Base-by-base conservation (phyloP, 2,113 vertebrate genomes). In the Solea senegalensis region DNA sequence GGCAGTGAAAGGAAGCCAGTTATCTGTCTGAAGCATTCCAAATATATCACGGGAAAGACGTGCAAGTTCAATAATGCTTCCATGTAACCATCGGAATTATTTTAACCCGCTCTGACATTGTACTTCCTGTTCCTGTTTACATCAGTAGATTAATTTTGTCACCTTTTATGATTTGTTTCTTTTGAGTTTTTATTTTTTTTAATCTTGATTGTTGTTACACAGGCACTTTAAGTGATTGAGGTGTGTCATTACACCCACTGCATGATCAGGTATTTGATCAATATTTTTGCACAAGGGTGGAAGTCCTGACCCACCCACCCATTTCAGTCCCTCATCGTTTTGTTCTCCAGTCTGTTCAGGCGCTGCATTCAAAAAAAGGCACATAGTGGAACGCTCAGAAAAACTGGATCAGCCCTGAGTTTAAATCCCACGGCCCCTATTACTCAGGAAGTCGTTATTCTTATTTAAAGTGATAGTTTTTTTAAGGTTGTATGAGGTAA, bases 141-240 rank as follows among this genome's bases (percentile, higher is more conserved):
- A 55, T 65, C 34, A 6, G 52, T n/a, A 39, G 39, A 44, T n/a
- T 67, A 9, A 2, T 56, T 66, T 61, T 58, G 66, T 73, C 72
- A 39, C 53, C 50, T 14, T 12, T 74, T 80, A 8, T 48, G 62
- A 84, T 81, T 72, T 56, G 48, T 3, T 51, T 50, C 59, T 56
- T 65, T 50, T 28, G 7, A 78, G 64, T 66, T 49, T 68, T 46
- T 65, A 56, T 51, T 56, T 60, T 62, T 65, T 43, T 51, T 16
- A 79, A 67, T 68, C 64, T 1, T 88, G 86, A 91, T 81, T 87
- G 88, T 92, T 73, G 71, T 90, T 91, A 90, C 89, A 87, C 84
- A 69, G 84, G 93, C 93, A 93, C 91, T 94, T 94, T 93, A 93
- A 51, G 59, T 84, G 71, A 89, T 90, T 79, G 81, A 86, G 70